Percentiles rank a stretch among this genome's conserved stretches.
phyloP scores from a whole-genome alignment of 2,888 invertebrate species.

The Cephus pygmeus region DNA sequence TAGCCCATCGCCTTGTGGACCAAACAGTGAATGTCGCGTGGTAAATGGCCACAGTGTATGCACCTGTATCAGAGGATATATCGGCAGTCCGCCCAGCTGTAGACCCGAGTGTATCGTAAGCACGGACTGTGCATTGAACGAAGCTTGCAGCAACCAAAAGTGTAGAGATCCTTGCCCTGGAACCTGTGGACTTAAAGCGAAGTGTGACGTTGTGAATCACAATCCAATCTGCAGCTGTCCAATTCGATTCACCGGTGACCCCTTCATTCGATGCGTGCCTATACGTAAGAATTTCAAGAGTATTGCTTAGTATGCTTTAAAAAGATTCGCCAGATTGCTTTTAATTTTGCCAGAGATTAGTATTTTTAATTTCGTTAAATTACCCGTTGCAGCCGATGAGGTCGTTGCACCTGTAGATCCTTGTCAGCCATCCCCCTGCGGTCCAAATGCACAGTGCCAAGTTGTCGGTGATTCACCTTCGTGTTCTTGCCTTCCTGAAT shows the following conservation, averaged over 20 bases:
- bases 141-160: conserved; percentile 69
- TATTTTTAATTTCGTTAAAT: background rate
- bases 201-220: conserved; percentile 69
- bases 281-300: conserved; percentile 68
- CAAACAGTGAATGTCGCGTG: conserved; percentile 77
- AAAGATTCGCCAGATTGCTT: conserved; percentile 6
- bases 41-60: conserved; percentile 74
- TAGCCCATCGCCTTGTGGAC: conserved; percentile 71
- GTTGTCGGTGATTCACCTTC: conserved; percentile 65
- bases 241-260: conserved; percentile 68
- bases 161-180: conserved; percentile 70
- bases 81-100: conserved; percentile 76
- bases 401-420: conserved; percentile 56
- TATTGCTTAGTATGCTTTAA: conserved; percentile 7
- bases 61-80: conserved; percentile 75
- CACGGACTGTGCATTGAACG: conserved; percentile 66
- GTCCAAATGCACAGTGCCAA: conserved; percentile 64
- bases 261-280: conserved; percentile 70
- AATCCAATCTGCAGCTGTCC: conserved; percentile 69
- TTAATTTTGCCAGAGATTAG: background rate
- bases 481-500: conserved; percentile 67
- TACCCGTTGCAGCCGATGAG: conserved; percentile 39
- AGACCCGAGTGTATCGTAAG: conserved; percentile 69
- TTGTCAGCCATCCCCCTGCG: conserved; percentile 65
- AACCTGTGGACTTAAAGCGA: conserved; percentile 68